Base-by-base conservation (phyloP, 2,888 invertebrate species). In the Acrobasis suavella region DNA sequence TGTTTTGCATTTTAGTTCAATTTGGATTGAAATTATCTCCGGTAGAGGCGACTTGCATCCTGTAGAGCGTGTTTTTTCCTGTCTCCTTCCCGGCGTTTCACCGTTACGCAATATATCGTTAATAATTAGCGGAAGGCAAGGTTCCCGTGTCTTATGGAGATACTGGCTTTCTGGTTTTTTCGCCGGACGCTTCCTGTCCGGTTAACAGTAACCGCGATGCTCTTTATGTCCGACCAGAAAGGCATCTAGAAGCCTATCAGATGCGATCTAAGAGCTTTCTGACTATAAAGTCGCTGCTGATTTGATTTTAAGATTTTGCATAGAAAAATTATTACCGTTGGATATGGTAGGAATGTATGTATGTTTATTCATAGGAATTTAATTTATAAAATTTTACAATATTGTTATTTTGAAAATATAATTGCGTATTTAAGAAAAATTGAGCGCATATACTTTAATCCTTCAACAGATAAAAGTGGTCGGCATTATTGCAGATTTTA, bases 81-180 rank as follows among this genome's bases (percentile, higher is more conserved):
- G 83, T 76, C 89, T 85, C 86, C 86, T 89, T 91, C 92, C 92
- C 89, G 91, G 87, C 83, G 89, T 90, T 91, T 91, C 91, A 91
- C 92, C 92, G 92, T 92, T 92, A 92, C 85, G 92, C 86, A 91
- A 92, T 91, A 88, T 89, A 91, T 92, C 87, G 91, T 91, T 89
- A 91, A 91, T 92, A 92, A 92, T 92, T 92, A 91, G 90, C 91
- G 92, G 92, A 92, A 91, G 91, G 86, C 87, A 80, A 90, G 91
- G 89, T 90, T 84, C 89, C 83, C 86, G 92, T 92, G 92, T 92
- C 89, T 90, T 92, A 92, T 92, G 92, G 91, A 82, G 89, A 85
- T 84, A 85, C 78, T 80, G 83, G 78, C 73, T 81, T 85, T 87
- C 87, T 83, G 82, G 89, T 89, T 91, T 89, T 88, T 88, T 83